Conservation (phyloP, 2,888 invertebrate species). For the Phorcus lineatus region DNA sequence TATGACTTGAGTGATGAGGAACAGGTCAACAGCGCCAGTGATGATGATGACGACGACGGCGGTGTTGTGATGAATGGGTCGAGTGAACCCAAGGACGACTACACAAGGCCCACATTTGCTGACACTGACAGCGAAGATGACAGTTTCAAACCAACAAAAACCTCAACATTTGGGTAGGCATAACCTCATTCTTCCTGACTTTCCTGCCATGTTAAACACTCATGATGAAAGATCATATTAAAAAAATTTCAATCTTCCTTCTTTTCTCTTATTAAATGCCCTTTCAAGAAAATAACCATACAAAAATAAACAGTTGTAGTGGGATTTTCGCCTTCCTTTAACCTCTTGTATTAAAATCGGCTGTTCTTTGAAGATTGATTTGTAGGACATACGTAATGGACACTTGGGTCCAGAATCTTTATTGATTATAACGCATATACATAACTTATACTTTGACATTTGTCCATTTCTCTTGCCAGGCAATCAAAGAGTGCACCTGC, state of each 20-base stretch:
- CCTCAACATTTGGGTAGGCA: neutral
- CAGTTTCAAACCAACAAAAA: constrained; percentile 27
- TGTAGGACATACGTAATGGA: too few species aligned
- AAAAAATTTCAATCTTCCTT: too few species aligned
- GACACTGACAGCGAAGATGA: constrained; percentile 37
- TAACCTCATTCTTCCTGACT: neutral
- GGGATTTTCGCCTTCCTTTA: too few species aligned
- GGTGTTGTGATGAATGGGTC: neutral
- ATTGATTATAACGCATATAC: too few species aligned
- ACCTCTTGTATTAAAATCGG: too few species aligned
- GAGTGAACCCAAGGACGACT: neutral
- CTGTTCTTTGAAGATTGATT: too few species aligned
- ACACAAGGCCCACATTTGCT: constrained; percentile 15
- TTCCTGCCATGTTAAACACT: too few species aligned
- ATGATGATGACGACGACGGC: constrained; percentile 8
- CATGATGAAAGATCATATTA: too few species aligned
- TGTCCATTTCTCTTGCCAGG: neutral
- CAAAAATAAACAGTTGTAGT: neutral
- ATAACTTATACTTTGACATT: too few species aligned
- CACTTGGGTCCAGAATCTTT: too few species aligned
- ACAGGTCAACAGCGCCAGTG: constrained; percentile 40
- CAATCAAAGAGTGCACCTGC: neutral
- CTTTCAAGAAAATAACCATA: neutral
- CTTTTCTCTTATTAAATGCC: too few species aligned
- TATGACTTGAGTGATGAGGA: constrained; percentile 58